Base-by-base conservation (phyloP, 2,113 vertebrate genomes). In the Mellivora capensis region DNA sequence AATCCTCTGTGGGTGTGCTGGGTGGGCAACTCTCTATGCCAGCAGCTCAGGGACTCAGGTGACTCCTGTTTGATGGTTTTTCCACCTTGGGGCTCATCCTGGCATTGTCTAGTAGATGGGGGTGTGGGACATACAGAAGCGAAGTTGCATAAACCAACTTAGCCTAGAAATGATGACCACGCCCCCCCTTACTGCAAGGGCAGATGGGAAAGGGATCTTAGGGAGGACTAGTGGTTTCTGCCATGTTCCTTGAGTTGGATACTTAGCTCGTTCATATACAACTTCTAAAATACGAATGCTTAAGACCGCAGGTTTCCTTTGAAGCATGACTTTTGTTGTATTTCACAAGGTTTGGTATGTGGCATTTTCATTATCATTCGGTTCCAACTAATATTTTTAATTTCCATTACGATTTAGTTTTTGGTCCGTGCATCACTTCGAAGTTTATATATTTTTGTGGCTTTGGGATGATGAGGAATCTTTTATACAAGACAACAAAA, bases 341-440 rank as follows among this genome's bases (percentile, higher is more conserved):
- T 87, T 89, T 92, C 31, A 31, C 31, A 59, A 72, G 8, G 8
- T 90, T 82, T 59, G 9, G 21, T 31, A 6, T 54, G 12, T 4
- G 31, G 13, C 44, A 3, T 95, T 97, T 96, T 90, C 25, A 69
- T 61, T 90, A 39, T 13, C 1, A 25, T 76, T 93, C 1, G 47
- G 80, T 49, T 86, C 8, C 11, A 89, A 86, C 39, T 62, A 57
- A 86, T 90, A 86, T 90, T 69, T 79, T 94, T 57, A 62, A 80
- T 88, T 95, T 86, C 42, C 49, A 31, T 84, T 85, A 21, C 42
- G 29, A 80, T 94, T 80, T 95, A 62, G 64, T 90, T 12, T 95
- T 96, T 64, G 39, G 62, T 37, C 62, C 12, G 27, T 39, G n/a
- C 13, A 37, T 69, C 37, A 95, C 94, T 84, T 95, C 29, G 84